A percentile compares a stretch with the other conserved stretches of the same genome.
Evolutionary conservation across 2,888 invertebrate species (phyloP).

Genomic region (Chrysomela aeneicollis): DNA sequence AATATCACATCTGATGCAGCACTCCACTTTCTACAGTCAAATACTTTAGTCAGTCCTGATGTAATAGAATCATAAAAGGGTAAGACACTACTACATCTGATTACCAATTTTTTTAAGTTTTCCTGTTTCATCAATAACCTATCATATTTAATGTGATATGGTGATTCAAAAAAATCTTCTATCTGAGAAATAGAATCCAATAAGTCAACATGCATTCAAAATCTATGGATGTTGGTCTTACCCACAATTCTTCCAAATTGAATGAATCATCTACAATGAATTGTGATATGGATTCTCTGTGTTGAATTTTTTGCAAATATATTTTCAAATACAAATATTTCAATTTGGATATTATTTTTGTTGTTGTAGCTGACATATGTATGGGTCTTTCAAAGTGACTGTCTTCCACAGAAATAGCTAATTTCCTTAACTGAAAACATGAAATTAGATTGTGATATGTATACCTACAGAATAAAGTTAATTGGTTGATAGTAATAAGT

Average conservation of each 20-base stretch:
- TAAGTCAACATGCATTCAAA: too few species aligned
- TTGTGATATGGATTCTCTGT: not conserved
- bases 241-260: conserved; percentile 36
- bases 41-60: conserved; percentile 39
- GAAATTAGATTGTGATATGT: not conserved
- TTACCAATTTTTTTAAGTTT: too few species aligned
- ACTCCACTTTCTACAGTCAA: conserved; percentile 35
- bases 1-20: conserved; percentile 30
- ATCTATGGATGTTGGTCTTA: conserved; percentile 18
- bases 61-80: conserved; percentile 41
- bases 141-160: too few species aligned
- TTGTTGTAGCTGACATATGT: conserved; percentile 18
- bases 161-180: too few species aligned
- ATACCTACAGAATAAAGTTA: too few species aligned
- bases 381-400: conserved; percentile 28
- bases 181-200: too few species aligned
- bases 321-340: conserved; percentile 32
- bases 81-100: conserved; percentile 41
- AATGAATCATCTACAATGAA: conserved; percentile 25
- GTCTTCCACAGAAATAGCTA: conserved; percentile 31
- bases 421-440: conserved; percentile 32
- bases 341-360: conserved; percentile 15
- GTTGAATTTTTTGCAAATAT: conserved; percentile 13
- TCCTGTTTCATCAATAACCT: too few species aligned
- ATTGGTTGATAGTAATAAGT: too few species aligned